Evolutionary conservation across 2,888 invertebrate genomes (phyloP), one percentile per base, ranked within the genome.

Genomic region (Macaria liturata): DNA sequence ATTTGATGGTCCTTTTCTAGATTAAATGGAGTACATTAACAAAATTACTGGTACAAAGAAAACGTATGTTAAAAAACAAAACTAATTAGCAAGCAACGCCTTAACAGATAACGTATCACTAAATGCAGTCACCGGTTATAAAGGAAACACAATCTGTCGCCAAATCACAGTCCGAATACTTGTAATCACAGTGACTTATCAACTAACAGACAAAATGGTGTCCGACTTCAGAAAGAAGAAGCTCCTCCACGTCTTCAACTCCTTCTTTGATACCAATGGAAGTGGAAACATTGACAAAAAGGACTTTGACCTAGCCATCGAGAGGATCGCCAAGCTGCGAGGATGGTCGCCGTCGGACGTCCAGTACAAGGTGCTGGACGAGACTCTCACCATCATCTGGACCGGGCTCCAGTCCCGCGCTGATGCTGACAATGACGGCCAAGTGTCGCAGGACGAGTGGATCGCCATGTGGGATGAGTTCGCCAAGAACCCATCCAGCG

Each of bases 171-270:
- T 59, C 40, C 55, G 54, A 37, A 2, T 8, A 39, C 39, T 39
- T 7, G 39, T n/a, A 9, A 42, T 8, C 34, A 37, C 4, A 37
- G 7, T 37, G 4, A 37, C 7, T 37, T 37, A 57, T 32, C 46
- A 52, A 47, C n/a, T 46, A 49, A 31, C 45, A 46, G 20, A 20
- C 20, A 90, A 83, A 75, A 91, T 91, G 89, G 95, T 97, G 82
- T 96, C 97, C 67, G 97, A 96, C 77, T 97, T 97, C 91, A 95
- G 97, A 82, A 96, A 95, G 93, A 96, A 97, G 94, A 97, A 97
- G 90, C 94, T 97, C 44, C 93, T 96, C 71, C 96, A 96, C 89
- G 95, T 97, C 61, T 97, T 97, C 94, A 95, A 95, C 80, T 94
- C 95, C 57, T 97, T 97, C 91, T 97, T 97, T 77, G 98, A 98